phyloP scores from a whole-genome alignment of 2,113 vertebrate species.

The Sorex fumeus region DNA sequence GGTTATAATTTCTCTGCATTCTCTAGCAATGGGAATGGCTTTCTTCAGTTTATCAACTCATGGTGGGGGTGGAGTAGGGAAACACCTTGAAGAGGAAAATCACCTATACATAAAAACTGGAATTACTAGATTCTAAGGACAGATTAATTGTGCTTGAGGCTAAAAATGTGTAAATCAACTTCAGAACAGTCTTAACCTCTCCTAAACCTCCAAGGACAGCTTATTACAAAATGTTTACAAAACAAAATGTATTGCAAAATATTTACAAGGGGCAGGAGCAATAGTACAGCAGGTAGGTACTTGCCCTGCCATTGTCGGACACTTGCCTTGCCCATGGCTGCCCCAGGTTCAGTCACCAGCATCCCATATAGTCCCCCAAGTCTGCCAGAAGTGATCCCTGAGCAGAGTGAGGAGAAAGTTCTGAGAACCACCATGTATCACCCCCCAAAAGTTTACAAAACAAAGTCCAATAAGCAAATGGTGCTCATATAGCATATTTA shows the following conservation, averaged over 20 bases:
- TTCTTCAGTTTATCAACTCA: constrained; percentile 50
- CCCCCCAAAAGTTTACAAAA: constrained; percentile 68
- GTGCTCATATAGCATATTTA: constrained; percentile 68
- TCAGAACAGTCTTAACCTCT: constrained; percentile 59
- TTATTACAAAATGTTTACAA: constrained; percentile 72
- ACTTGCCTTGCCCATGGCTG: too few species aligned
- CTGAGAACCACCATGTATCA: too few species aligned
- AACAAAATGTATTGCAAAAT: background rate
- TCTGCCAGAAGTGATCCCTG: too few species aligned
- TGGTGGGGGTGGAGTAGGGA: background rate
- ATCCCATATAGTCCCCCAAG: too few species aligned
- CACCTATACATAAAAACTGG: constrained; percentile 54
- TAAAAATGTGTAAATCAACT: constrained; percentile 68
- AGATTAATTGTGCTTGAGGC: constrained; percentile 50
- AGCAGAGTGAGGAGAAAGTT: too few species aligned
- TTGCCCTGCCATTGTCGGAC: too few species aligned
- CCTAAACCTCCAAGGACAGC: constrained; percentile 61
- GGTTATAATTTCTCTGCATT: constrained; percentile 55
- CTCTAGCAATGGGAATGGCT: constrained; percentile 45
- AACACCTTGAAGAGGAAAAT: background rate
- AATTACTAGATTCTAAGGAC: constrained; percentile 69
- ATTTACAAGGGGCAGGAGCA: too few species aligned
- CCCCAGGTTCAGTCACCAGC: too few species aligned
- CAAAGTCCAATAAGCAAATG: constrained; percentile 70
- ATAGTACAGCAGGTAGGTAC: too few species aligned